Base-by-base conservation (phyloP, 2,113 vertebrate species). In the Brachionichthys hirsutus region DNA sequence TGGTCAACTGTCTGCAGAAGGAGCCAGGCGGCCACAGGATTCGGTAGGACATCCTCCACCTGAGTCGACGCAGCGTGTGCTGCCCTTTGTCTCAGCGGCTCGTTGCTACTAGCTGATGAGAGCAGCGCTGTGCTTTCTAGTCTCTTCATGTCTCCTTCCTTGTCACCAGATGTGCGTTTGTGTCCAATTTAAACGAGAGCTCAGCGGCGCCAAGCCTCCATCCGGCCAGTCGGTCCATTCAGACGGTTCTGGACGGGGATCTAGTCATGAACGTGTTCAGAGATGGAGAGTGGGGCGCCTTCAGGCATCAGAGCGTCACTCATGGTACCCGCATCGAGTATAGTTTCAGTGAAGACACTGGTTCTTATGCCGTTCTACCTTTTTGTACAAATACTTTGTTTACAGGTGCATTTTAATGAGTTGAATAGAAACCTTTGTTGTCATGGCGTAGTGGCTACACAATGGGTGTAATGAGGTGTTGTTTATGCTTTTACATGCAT, bases 1-100 rank as follows among this genome's bases (percentile, higher is more conserved):
- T 99, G 94, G 95, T 98, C 67, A 99, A 95, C 86, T 99, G 97
- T 77, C 92, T 98, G 15, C 93, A 93, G 19, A 93, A 92, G 65
- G 97, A 98, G 74, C 91, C 93, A 0, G 93, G 92, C 0, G 95
- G 97, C 8, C 84, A 92, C 61, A 88, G 94, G n/a, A 91, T 98
- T 81, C 93, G 95, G 97, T 98, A 82, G 0, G 57, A 41, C 16
- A 46, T 46, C 16, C 2, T n/a, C 10, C 9, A 46, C 10, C 36
- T 30, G 4, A 30, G 24, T 30, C 8, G 24, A 2, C 1, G 8
- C 3, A 30, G 24, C n/a, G n/a, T n/a, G n/a, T n/a, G n/a, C n/a
- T n/a, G n/a, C n/a, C n/a, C n/a, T n/a, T 20, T 53, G 4, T 34
- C 30, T 17, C 15, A 38, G 8, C 1, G 40, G 9, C 16, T 10